Base-by-base conservation (phyloP, 2,113 vertebrate species). In the Poeciliopsis prolifica region DNA sequence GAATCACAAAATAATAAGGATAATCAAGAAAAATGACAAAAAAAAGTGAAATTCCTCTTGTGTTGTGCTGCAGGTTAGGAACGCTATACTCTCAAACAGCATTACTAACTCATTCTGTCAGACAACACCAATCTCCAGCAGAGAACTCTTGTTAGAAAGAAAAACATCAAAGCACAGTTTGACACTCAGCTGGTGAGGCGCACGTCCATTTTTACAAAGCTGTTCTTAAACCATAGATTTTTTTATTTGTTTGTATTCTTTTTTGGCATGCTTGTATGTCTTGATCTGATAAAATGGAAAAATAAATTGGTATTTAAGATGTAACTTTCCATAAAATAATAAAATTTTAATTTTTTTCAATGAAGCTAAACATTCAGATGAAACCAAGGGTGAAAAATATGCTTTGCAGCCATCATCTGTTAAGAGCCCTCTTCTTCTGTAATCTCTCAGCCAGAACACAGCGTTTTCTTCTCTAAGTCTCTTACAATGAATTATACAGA, bases 131-230 rank as follows among this genome's bases (percentile, higher is more conserved):
- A 15, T 42, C 14, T 42, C 40, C 40, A 42, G 74, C 70, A 63
- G 61, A n/a, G 61, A 73, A 70, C 28, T 31, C 29, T 65, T 83
- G 70, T 80, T 74, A 61, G 62, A 74, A 6, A 63, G 70, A 26
- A 37, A 10, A 37, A 65, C 71, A 70, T 82, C 74, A 82, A 79
- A 78, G 76, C 42, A 3, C 31, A 24, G 48, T 10, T 4, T 42
- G 40, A 42, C 40, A 42, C 14, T 15, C 14, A 42, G 40, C 12
- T 42, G 40, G 31, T 28, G 28, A 26, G n/a, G 14, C 42, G 51
- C 14, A 40, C 19, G 29, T 40, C 40, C 5, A 3, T 61, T 51
- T 78, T 61, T 33, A 48, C 30, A 60, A 65, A 35, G 33, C 33
- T 26, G 1, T 66, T 62, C 40, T 64, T 22, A 70, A 6, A 33